phyloP scores from a whole-genome alignment of 2,797 vertebrate genomes.

The Lithobates pipiens region DNA sequence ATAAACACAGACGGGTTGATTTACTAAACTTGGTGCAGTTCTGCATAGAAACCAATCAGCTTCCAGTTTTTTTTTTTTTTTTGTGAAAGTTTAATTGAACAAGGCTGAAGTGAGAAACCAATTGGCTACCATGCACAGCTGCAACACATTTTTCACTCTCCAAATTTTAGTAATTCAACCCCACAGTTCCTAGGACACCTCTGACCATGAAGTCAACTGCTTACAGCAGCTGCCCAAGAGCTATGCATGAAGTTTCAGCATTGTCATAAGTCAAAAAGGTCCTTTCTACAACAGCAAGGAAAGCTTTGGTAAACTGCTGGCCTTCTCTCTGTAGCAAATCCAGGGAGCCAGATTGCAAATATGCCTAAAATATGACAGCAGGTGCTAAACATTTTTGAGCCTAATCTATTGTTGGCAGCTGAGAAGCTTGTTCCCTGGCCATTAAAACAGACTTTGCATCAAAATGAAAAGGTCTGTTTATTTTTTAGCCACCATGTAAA shows the following conservation, averaged over 20 bases:
- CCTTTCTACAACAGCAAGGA: neutral
- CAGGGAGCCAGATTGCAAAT: neutral
- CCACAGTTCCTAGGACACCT: neutral
- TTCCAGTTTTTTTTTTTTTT: no score
- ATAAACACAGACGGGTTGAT: neutral
- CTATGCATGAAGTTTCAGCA: neutral
- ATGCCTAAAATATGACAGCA: neutral
- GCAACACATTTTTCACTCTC: no score
- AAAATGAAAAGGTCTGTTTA: neutral
- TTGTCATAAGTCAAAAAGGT: neutral
- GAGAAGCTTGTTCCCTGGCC: neutral
- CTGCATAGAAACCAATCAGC: no score
- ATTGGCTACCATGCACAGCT: no score
- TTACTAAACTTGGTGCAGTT: no score
- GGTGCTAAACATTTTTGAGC: neutral
- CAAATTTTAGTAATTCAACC: no score
- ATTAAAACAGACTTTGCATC: neutral
- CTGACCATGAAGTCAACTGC: neutral
- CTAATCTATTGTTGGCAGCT: neutral
- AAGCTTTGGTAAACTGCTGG: neutral
- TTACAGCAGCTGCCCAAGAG: neutral
- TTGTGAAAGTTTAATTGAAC: no score
- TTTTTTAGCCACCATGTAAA: no score
- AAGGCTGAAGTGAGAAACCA: no score
- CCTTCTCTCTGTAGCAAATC: neutral